Base-by-base conservation (phyloP, 2,797 vertebrate species). In the Anolis apletophallus region DNA sequence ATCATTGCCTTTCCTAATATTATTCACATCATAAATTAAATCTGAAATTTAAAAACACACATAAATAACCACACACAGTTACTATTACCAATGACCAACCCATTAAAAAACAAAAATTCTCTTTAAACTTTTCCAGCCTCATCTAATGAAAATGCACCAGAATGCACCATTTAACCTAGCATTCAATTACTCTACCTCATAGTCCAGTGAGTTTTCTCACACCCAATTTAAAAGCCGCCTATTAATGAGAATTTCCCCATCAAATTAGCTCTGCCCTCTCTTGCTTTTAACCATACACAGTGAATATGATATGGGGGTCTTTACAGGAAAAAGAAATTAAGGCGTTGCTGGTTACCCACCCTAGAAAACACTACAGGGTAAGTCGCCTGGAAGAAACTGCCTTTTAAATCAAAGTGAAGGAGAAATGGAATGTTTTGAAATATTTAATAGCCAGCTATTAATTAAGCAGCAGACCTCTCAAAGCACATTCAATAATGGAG, bases 101-200 rank as follows among this genome's bases (percentile, higher is more conserved):
- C 90, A 93, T 84, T 87, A 91, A 82, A 83, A 92, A 89, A 91
- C 75, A 17, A 80, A 94, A 90, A 4, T 87, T 73, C 67, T 19
- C 52, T 91, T 89, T 89, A 93, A 94, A 93, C 89, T 86, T 67
- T 73, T 40, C 40, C 1, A 1, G n/a, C 50, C 54, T 26, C 81
- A 67, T 75, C 92, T 92, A 91, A 95, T 94, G 93, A 90, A 94
- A 94, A 94, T 2, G 92, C 91, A 89, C 1, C 59, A 90, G 93
- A 87, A 90, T 82, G 93, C 89, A 88, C 85, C 94, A 7, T 94
- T 94, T 93, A 93, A 91, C 93, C 91, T 93, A 87, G 92, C 94
- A 90, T 91, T 94, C 93, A 94, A 94, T 94, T 93, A 88, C 90
- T 87, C 88, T 61, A 52, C 81, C 88, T 86, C 92, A 90, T 14